Evolutionary conservation across 2,888 invertebrate genomes (phyloP), one percentile per base, ranked within the genome.

Genomic region (Clanis bilineata): DNA sequence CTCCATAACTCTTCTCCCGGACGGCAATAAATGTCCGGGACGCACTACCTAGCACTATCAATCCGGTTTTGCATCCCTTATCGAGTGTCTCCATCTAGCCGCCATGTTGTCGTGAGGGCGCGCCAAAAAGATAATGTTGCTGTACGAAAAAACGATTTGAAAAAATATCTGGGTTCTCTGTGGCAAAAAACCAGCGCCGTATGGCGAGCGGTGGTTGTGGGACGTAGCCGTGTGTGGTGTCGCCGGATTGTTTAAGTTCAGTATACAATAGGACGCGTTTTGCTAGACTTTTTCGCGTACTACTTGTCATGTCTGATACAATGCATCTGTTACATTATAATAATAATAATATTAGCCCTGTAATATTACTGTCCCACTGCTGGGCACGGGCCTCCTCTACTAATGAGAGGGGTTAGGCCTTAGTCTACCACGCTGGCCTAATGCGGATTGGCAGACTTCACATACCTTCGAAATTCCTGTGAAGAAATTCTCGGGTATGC

Each of bases 61-160:
- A 85, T 86, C 86, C 83, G 79, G 86, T 85, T 83, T 82, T 82
- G 88, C 85, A 82, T 86, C 74, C 74, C 73, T 80, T 89, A 90
- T 90, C 90, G 78, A 71, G 72, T 73, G 86, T 83, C 87, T 82
- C 82, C 85, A 90, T 89, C 90, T 83, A 75, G 73, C 71, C 72
- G 77, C 79, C 81, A 80, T 77, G 74, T 73, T 69, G 69, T 62
- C 51, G 32, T 51, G 51, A 51, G 32, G 28, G 51, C 51, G 68
- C 70, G 73, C 79, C 78, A 73, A 79, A 80, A 78, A 79, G 76
- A 78, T 79, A 76, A 75, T 76, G 76, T 80, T 74, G 73, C 75
- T 66, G 67, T 66, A 70, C 63, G 72, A 65, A 74, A 80, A 75
- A 79, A 73, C 70, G 47, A 51, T 59, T 32, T 60, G 43, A 69